Evolutionary conservation across 1,140 invertebrate genomes (phyloP).

Genomic region (Pollicipes pollicipes): DNA sequence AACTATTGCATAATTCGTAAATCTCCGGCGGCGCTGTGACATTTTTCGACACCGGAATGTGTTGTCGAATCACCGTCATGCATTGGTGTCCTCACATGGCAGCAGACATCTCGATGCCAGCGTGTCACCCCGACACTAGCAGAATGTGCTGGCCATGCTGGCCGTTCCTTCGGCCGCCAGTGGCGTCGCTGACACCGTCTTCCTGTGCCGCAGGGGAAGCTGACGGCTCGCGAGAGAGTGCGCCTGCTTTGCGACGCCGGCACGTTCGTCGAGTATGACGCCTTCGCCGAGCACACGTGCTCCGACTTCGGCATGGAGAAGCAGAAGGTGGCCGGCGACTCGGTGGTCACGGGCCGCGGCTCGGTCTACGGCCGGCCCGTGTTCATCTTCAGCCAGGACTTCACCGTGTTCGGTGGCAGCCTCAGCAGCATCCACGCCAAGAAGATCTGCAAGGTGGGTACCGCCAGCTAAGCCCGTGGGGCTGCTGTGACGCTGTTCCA

Average conservation of each 20-base stretch:
- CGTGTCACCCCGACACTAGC: no score
- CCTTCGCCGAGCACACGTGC: constrained; percentile 50
- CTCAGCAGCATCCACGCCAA: constrained; percentile 47
- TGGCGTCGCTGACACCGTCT: no score
- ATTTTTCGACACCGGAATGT: no score
- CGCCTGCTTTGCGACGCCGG: constrained; percentile 39
- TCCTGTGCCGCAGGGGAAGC: constrained; percentile 46
- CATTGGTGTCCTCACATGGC: no score
- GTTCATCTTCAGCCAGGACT: constrained; percentile 54
- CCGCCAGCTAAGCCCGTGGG: no score
- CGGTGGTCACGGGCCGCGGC: constrained; percentile 50
- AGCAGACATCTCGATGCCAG: no score
- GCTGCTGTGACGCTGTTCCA: no score
- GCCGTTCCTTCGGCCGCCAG: constrained; percentile 10
- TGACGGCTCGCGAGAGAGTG: constrained; percentile 49
- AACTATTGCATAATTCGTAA: no score
- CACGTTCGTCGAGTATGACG: constrained; percentile 49
- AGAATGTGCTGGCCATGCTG: no score
- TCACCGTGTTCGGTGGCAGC: constrained; percentile 54
- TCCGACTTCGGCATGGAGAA: constrained; percentile 53
- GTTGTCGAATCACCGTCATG: no score
- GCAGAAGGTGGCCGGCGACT: constrained; percentile 47
- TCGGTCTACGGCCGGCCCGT: constrained; percentile 43
- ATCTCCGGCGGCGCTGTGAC: no score
- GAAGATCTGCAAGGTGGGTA: constrained; percentile 52